phyloP scores from a whole-genome alignment of 2,888 invertebrate species.

The Dichetophora obliterata region DNA sequence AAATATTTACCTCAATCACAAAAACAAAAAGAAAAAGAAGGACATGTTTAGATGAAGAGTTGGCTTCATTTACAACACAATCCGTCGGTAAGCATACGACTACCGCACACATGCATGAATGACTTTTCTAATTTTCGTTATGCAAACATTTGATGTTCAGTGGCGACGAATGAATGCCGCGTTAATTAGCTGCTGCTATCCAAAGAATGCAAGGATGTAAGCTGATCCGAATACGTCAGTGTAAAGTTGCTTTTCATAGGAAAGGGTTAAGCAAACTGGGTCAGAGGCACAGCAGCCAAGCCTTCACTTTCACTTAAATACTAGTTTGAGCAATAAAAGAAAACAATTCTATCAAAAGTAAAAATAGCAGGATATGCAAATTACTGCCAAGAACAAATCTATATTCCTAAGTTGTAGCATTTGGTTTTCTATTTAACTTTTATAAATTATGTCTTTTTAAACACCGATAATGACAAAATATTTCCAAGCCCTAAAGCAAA shows the following conservation, averaged over 20 bases:
- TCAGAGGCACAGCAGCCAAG: background rate
- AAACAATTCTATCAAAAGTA: background rate
- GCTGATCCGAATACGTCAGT: background rate
- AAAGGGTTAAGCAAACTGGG: constrained; percentile 20
- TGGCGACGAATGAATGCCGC: constrained; percentile 21
- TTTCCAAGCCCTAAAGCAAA: background rate
- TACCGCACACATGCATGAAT: constrained; percentile 22
- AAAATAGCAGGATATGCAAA: background rate
- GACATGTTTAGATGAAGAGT: background rate
- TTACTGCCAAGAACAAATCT: background rate
- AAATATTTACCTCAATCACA: constrained; percentile 14
- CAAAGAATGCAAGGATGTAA: constrained; percentile 2
- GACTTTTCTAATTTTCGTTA: constrained; percentile 29
- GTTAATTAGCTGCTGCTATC: constrained; percentile 21
- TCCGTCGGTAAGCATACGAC: background rate
- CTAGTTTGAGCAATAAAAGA: background rate
- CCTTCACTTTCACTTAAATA: background rate
- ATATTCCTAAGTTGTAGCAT: background rate
- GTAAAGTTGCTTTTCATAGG: background rate
- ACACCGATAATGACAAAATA: background rate
- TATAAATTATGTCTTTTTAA: background rate
- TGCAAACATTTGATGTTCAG: constrained; percentile 15
- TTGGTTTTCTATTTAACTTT: background rate
- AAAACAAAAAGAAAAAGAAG: background rate
- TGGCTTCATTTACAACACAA: constrained; percentile 6